Evolutionary conservation across 2,888 invertebrate genomes (phyloP), one percentile per base, ranked within the genome.

Genomic region (Clostera curtula): DNA sequence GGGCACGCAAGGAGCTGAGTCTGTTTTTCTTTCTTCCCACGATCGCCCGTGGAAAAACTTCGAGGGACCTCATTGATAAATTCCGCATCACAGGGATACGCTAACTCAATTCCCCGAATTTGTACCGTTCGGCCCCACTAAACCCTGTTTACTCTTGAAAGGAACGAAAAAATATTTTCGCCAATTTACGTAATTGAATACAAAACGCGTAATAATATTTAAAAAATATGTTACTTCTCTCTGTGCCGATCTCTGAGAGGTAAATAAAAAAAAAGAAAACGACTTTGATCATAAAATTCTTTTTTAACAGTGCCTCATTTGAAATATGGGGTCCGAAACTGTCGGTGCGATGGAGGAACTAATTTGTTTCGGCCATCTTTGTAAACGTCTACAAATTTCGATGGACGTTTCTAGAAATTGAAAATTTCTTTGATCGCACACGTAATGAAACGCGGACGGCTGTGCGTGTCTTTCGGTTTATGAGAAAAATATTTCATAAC

Each of bases 291-390:
- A 46, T 37, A 38, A 49, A 42, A 49, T 43, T 36, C 36, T 33
- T 33, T 47, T 43, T 37, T 49, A 36, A 34, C 25, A 29, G 27
- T 24, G 28, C 20, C 26, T 25, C 24, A 34, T 31, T 17, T 34
- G 32, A 31, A 30, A 49, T n/a, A 43, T 36, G 35, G 36, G 35
- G 30, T 42, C 26, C 31, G 15, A 18, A 34, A n/a, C n/a, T n/a
- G n/a, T n/a, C n/a, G n/a, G 36, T 32, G 20, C 34, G 37, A 32
- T 36, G 19, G 29, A 37, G 44, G 47, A 48, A 51, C 53, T 53
- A 48, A 56, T 56, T 57, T 43, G 38, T 40, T 47, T 35, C 12
- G 30, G 24, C 40, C 45, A 45, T 45, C 47, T 52, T 56, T 50
- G 49, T 44, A 48, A 50, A 46, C 40, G 48, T 39, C 39, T 31